phyloP scores from a whole-genome alignment of 2,888 invertebrate genomes.

The Liopterus haemorrhoidalis region DNA sequence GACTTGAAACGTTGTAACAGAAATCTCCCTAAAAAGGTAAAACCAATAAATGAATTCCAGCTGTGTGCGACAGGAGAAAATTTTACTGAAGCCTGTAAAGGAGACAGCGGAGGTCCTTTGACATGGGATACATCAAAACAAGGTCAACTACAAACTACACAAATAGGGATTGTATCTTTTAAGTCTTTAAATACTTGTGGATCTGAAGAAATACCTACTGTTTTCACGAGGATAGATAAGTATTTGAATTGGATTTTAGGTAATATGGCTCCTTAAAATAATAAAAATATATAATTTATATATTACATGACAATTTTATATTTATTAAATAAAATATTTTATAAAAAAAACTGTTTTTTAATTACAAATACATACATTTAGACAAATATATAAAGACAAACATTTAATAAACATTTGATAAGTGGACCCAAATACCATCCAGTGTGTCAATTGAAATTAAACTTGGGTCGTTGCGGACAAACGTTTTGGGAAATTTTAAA shows the following conservation, averaged over 20 bases:
- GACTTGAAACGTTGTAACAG: constrained; percentile 34
- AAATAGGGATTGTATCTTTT: constrained; percentile 48
- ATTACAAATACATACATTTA: too few species aligned
- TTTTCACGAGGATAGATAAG: constrained; percentile 44
- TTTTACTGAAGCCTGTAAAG: constrained; percentile 43
- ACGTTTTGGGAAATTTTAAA: too few species aligned
- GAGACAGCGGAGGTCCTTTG: constrained; percentile 49
- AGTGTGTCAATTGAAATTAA: too few species aligned
- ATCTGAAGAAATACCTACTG: constrained; percentile 42
- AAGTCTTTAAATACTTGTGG: constrained; percentile 43
- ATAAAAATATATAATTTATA: constrained; percentile 20
- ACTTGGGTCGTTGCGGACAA: too few species aligned
- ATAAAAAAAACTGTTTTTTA: too few species aligned
- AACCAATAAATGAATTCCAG: constrained; percentile 42
- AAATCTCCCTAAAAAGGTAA: constrained; percentile 36
- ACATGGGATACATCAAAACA: constrained; percentile 34
- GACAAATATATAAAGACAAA: too few species aligned
- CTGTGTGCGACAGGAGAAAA: constrained; percentile 45
- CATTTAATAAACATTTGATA: too few species aligned
- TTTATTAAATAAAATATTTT: too few species aligned
- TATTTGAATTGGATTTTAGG: constrained; percentile 47
- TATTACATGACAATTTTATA: too few species aligned
- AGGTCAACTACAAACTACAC: constrained; percentile 34
- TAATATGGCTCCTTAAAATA: constrained; percentile 35
- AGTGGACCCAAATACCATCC: too few species aligned